Evolutionary conservation across 2,797 vertebrate genomes (phyloP), one percentile per base, ranked within the genome.

Genomic region (Babyrousa celebensis): DNA sequence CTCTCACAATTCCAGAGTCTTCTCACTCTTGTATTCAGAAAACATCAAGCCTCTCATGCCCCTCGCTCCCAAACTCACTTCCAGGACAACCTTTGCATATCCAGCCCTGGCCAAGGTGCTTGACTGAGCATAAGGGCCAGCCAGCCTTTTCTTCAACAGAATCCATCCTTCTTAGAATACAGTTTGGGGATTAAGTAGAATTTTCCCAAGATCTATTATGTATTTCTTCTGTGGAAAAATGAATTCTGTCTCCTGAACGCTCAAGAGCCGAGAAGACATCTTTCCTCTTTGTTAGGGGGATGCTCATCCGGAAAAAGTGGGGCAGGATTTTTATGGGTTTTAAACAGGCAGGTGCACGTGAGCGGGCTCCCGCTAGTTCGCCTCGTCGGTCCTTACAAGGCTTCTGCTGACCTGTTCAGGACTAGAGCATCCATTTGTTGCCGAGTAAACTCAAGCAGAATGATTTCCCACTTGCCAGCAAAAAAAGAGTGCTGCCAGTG

Each of bases 401-500:
- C 36, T 58, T 89, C 72, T 56, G 36, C 65, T 72, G 43, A 72
- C 18, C 18, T 16, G 18, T 62, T 85, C 80, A 92, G 67, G 36
- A 86, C 18, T 36, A 17, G 32, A 54, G 27, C 48, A 60, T 62
- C 65, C 93, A 75, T 92, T 40, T 87, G 67, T 40, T 63, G 89
- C 58, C 78, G 91, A 72, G 63, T 97, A 95, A 95, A 83, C 23
- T 77, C 40, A 78, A 89, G n/a, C 21, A 79, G 85, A 87, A 65
- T 75, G 43, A 20, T 68, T 84, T 91, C 40, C 25, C 21, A 79
- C 27, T 95, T 77, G 80, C 23, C 36, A 84, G 79, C 21, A 78
- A 43, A 75, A 43, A 75, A 75, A 89, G n/a, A 95, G 27, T 17
- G 83, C 54, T 21, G 0, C 11, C 5, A n/a, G 80, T 1, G 1